Base-by-base conservation (phyloP, 2,113 vertebrate species). In the Aspiorhynchus laticeps region DNA sequence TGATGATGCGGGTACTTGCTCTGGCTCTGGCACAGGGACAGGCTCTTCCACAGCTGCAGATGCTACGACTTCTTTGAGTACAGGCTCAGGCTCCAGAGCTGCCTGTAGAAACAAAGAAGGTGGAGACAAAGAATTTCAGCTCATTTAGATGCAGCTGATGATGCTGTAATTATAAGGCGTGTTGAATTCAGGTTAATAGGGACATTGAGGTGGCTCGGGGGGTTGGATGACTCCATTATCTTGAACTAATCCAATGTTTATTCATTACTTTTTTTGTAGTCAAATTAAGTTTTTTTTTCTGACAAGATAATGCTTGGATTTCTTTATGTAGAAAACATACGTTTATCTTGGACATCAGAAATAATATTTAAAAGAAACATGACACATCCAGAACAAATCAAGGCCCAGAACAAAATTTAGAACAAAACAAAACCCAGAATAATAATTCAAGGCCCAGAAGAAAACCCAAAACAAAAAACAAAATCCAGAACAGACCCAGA, bases 71-170 rank as follows among this genome's bases (percentile, higher is more conserved):
- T 14, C 36, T 81, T 73, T 33, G 17, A 38, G 31, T 36, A 56
- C 71, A 10, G 31, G 59, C 61, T 87, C 89, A 24, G 65, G 78
- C 48, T 87, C 87, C 81, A 78, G 85, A 14, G n/a, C 77, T 83
- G 67, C 12, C 85, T 88, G 76, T 43, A 63, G 38, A 41, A 33
- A 41, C 15, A 77, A n/a, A 77, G 4, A n/a, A 77, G 4, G 14
- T 26, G 9, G 41, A 26, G 41, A 1, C 1, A 8, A 46, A 26
- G 6, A 17, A 51, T 26, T 76, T 19, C 7, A 19, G 31, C 5
- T 69, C 0, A 31, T 69, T 33, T 9, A 69, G 15, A 69, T 69
- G 31, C 31, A 21, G 17, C 17, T 71, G 67, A 36, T 10, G 36
- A 71, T 36, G 0, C 17, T 33, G 28, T 69, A 33, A 4, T 4